Conservation (phyloP, 2,113 vertebrate species). For the Orycteropus afer region DNA sequence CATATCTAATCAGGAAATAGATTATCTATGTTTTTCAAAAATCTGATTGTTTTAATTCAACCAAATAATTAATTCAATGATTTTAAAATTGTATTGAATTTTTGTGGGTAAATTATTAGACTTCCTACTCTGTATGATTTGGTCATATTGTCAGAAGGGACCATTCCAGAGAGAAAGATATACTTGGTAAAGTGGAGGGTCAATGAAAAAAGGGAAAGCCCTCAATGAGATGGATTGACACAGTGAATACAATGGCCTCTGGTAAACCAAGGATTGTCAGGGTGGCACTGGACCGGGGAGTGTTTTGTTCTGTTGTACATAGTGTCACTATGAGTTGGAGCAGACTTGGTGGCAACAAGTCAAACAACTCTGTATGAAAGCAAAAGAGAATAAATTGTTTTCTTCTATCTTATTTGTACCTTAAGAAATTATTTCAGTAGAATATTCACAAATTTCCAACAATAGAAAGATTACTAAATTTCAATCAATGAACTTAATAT, state of each 20-base stretch:
- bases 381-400: not conserved
- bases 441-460: not conserved
- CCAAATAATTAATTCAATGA: not conserved
- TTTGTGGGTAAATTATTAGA: not conserved
- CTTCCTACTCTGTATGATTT: not conserved
- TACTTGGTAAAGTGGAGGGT: too few relatives aligned
- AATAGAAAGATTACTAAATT: not conserved
- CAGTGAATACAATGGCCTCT: too few relatives aligned
- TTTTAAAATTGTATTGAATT: not conserved
- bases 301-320: too few relatives aligned
- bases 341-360: too few relatives aligned
- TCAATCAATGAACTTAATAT: not conserved
- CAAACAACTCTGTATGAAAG: not conserved
- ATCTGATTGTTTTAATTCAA: not conserved
- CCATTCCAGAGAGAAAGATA: too few relatives aligned
- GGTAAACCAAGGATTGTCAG: too few relatives aligned
- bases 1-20: not conserved
- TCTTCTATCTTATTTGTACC: not conserved
- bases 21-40: not conserved
- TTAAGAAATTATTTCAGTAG: not conserved
- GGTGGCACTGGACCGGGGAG: too few relatives aligned
- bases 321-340: too few relatives aligned
- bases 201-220: too few relatives aligned
- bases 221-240: too few relatives aligned
- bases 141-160: too few relatives aligned